phyloP scores from a whole-genome alignment of 2,797 vertebrate genomes.

The Triplophysa bombifrons region DNA sequence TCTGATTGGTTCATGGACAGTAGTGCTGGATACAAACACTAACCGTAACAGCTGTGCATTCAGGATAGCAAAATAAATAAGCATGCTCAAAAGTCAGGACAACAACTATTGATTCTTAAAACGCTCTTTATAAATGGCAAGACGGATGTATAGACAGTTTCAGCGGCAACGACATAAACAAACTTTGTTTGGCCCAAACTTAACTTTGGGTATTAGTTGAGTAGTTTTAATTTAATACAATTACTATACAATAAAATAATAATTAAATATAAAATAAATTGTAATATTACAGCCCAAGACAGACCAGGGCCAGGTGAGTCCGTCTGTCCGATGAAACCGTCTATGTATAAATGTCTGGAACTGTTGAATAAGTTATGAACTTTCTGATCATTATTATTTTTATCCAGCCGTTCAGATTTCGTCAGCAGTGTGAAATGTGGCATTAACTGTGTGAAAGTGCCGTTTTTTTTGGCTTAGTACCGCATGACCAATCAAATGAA shows the following conservation, averaged over 20 bases:
- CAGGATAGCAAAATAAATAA: neutral
- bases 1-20: neutral
- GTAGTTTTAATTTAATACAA: no score
- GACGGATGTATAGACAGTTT: no score
- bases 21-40: neutral
- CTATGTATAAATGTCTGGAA: no score
- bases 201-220: no score
- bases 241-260: no score
- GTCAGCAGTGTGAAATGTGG: neutral
- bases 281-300: no score
- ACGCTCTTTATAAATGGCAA: neutral
- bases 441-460: constrained; percentile 1
- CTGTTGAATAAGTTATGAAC: no score
- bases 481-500: constrained; percentile 8
- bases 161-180: no score
- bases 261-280: no score
- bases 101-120: neutral
- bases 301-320: no score
- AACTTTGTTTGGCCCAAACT: no score
- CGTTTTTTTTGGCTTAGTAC: neutral
- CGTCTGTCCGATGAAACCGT: no score
- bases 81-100: constrained; percentile 27
- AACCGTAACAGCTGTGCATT: neutral
- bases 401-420: neutral
- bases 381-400: neutral